Evolutionary conservation across 2,888 invertebrate genomes (phyloP).

Genomic region (Nasonia oneida): DNA sequence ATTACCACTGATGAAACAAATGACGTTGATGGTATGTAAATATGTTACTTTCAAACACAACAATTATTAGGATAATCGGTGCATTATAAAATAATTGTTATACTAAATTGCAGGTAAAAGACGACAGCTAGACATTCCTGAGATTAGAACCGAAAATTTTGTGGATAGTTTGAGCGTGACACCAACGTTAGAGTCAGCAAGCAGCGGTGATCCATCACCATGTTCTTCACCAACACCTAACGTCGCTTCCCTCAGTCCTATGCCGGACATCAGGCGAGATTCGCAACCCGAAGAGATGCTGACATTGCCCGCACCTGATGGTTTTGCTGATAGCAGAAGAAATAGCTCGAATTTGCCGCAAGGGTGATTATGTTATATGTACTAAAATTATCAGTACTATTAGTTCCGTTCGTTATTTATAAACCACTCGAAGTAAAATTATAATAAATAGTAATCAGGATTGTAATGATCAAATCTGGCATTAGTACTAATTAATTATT

Average conservation of each 20-base stretch:
- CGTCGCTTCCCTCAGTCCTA: conserved; percentile 84
- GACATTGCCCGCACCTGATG: conserved; percentile 88
- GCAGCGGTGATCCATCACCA: conserved; percentile 79
- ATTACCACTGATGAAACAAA: conserved; percentile 66
- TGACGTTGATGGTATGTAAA: conserved; percentile 42
- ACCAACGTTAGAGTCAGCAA: conserved; percentile 75
- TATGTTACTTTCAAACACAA: conserved; percentile 26
- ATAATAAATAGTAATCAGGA: background rate
- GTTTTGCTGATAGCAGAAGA: conserved; percentile 90
- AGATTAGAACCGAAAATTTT: conserved; percentile 62
- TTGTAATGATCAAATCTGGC: background rate
- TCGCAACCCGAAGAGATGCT: conserved; percentile 82
- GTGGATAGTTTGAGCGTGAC: conserved; percentile 70
- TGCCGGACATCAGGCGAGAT: conserved; percentile 84
- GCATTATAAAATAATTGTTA: background rate
- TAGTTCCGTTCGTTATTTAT: background rate
- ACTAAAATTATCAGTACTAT: background rate
- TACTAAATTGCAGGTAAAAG: conserved; percentile 64
- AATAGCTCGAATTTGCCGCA: conserved; percentile 74
- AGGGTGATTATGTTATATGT: conserved; percentile 64
- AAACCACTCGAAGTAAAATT: background rate
- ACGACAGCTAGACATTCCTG: conserved; percentile 68
- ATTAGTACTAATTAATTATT: conserved; percentile 6
- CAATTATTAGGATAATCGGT: background rate
- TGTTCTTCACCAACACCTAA: conserved; percentile 81